These are phyloP conservation scores for Hedya salicella DNA, from an alignment of 2,888 invertebrate genomes.

Conservation along the genomic window DNA sequence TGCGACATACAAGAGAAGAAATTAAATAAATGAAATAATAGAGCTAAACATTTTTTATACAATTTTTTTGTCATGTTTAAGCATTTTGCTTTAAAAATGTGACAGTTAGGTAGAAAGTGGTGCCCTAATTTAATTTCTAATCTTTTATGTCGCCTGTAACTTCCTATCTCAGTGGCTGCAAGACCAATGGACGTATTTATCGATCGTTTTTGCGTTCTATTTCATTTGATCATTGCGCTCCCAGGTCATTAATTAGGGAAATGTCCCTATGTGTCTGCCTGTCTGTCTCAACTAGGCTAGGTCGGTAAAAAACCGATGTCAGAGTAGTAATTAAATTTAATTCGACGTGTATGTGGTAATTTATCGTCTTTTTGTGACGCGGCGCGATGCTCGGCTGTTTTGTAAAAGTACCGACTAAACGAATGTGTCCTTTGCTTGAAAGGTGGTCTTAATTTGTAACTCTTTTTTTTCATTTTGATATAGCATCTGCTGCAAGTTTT, in stretches of 20 bases:
- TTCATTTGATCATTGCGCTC: constrained; percentile 65
- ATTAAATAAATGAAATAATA: too few relatives aligned
- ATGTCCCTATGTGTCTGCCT: constrained; percentile 56
- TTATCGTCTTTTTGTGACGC: constrained; percentile 38
- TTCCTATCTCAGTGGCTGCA: constrained; percentile 48
- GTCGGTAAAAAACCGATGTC: constrained; percentile 37
- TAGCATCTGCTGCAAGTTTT: too few relatives aligned
- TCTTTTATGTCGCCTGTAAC: background rate
- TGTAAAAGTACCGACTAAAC: constrained; percentile 28
- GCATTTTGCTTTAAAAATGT: too few relatives aligned
- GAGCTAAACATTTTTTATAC: too few relatives aligned
- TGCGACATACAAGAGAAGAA: too few relatives aligned
- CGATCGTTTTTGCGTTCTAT: constrained; percentile 64
- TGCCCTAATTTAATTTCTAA: too few relatives aligned
- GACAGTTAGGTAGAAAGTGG: too few relatives aligned
- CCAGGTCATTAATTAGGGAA: constrained; percentile 77
- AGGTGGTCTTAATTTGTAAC: constrained; percentile 22
- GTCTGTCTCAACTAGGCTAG: constrained; percentile 47
- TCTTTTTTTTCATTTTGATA: background rate
- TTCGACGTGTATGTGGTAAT: constrained; percentile 36
- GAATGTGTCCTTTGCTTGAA: constrained; percentile 4
- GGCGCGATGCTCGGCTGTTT: constrained; percentile 27
- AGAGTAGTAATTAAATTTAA: constrained; percentile 42
- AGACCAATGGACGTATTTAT: constrained; percentile 57
- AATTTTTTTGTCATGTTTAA: too few relatives aligned